Evolutionary conservation across 2,797 vertebrate genomes (phyloP).

Genomic region (Arctocebus calabarensis): DNA sequence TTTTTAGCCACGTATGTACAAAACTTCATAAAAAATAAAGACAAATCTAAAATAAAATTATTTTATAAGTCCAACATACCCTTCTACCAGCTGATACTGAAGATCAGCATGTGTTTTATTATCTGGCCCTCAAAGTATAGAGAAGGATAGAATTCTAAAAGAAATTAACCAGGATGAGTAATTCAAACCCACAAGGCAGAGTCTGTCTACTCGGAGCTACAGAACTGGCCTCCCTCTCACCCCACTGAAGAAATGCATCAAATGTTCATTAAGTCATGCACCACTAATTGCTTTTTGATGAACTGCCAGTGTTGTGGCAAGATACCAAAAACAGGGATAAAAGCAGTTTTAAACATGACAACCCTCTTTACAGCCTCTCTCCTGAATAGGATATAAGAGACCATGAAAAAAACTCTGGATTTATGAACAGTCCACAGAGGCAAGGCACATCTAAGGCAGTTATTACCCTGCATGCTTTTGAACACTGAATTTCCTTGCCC

Average conservation of each 20-base stretch:
- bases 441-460: neutral
- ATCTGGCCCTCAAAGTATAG: neutral
- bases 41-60: slow-evolving; percentile 46
- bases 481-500: neutral
- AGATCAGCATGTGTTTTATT: slow-evolving; percentile 13
- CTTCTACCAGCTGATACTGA: neutral
- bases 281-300: slow-evolving; percentile 62
- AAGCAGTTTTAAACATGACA: slow-evolving; percentile 9
- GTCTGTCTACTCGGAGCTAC: neutral
- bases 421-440: neutral
- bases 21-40: slow-evolving; percentile 24
- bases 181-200: neutral
- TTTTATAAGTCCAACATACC: slow-evolving; percentile 18
- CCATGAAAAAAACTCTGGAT: neutral
- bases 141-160: neutral
- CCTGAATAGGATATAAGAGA: neutral
- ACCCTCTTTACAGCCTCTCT: neutral
- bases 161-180: slow-evolving; percentile 32
- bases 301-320: slow-evolving; percentile 58
- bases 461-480: fast-evolving
- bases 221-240: neutral
- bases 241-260: neutral
- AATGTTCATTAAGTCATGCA: neutral
- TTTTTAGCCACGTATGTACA: neutral
- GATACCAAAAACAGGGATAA: slow-evolving; percentile 35